These are phyloP conservation scores for Parotia lawesii DNA, from an alignment of 2,113 vertebrate species.

Conservation along the genomic window DNA sequence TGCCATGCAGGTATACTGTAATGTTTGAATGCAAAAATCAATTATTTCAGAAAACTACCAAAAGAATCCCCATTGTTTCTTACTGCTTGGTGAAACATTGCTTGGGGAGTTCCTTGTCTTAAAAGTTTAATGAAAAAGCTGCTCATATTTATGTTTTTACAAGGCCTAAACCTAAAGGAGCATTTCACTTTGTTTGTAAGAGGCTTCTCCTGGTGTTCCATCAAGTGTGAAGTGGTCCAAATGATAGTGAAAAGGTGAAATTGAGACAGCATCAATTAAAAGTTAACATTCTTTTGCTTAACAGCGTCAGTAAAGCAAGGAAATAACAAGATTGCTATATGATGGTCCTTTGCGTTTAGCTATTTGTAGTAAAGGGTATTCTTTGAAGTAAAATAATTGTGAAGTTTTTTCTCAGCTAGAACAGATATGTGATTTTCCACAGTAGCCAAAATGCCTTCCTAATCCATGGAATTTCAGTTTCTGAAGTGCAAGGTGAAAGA, in stretches of 20 bases:
- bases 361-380: not conserved
- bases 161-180: not conserved
- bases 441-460: not conserved
- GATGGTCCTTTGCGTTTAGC: not conserved
- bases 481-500: not conserved
- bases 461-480: not conserved
- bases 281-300: not conserved
- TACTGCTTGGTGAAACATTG: not conserved
- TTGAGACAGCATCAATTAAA: not conserved
- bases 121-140: constrained; percentile 14
- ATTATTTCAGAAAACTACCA: not conserved
- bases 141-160: not conserved
- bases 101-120: not conserved
- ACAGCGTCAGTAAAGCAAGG: not conserved
- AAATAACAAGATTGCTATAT: not conserved
- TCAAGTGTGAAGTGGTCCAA: not conserved
- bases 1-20: not conserved
- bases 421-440: not conserved
- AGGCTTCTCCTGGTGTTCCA: not conserved
- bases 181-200: not conserved
- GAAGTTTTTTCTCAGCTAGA: not conserved
- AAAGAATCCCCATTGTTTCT: not conserved
- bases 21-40: not conserved
- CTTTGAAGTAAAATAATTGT: not conserved
- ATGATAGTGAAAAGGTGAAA: not conserved